Conservation (phyloP, 2,113 vertebrate genomes). For the Xenotilapia longispinis region DNA sequence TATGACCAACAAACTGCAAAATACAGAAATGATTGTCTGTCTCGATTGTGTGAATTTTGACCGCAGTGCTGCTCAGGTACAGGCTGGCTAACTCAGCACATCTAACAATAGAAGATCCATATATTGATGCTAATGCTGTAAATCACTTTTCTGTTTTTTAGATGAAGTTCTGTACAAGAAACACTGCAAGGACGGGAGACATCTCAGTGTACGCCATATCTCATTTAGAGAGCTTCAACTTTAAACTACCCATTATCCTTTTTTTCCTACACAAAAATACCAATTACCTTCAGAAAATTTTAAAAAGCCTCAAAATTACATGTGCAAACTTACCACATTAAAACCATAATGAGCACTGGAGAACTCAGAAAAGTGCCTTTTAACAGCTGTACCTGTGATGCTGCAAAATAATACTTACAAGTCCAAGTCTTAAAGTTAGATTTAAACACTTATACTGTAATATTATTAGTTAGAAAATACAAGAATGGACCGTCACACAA, state of each 20-base stretch:
- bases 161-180: not conserved
- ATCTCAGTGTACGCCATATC: not conserved
- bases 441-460: not conserved
- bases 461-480: not conserved
- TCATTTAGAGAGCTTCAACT: not conserved
- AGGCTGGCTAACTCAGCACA: not conserved
- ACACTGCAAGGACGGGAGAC: not conserved
- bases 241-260: not conserved
- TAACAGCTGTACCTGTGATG: not conserved
- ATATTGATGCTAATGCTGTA: not conserved
- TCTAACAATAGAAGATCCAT: not conserved
- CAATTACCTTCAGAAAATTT: not conserved
- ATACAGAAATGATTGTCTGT: not conserved
- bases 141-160: not conserved
- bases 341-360: not conserved
- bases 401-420: not conserved
- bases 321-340: not conserved
- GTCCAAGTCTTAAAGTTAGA: not conserved
- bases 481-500: not conserved
- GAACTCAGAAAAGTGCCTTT: not conserved
- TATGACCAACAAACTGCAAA: not conserved
- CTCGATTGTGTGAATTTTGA: not conserved
- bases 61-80: not conserved
- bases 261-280: not conserved
- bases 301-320: not conserved